Evolutionary conservation across 2,797 vertebrate species (phyloP).

Genomic region (Coracias cyanogaster): DNA sequence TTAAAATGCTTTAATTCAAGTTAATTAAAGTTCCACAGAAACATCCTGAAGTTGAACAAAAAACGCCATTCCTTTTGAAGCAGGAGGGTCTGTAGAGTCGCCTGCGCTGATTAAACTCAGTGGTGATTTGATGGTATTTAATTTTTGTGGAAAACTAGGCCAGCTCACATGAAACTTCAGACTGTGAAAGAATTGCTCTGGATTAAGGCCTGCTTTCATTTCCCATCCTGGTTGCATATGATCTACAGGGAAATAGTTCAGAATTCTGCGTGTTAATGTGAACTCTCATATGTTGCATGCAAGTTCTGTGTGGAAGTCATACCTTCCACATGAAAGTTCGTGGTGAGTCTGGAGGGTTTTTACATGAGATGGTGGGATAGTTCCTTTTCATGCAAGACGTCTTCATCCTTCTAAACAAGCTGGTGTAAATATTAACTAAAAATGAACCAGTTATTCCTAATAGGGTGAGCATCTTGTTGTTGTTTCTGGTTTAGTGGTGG

Average conservation of each 20-base stretch:
- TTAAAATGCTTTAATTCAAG: not conserved
- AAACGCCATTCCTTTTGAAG: not conserved
- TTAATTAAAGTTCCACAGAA: not conserved
- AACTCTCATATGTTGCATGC: not conserved
- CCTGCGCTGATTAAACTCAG: not conserved
- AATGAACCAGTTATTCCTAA: not conserved
- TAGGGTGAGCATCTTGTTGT: not conserved
- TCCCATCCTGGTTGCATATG: not conserved
- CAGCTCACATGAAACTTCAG: not conserved
- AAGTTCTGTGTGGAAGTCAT: not conserved
- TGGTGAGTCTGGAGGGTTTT: not conserved
- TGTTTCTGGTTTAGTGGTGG: not conserved
- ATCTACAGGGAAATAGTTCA: not conserved
- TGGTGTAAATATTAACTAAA: not conserved
- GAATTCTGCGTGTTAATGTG: not conserved
- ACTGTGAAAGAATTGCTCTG: not conserved
- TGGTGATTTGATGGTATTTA: not conserved
- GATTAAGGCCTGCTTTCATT: not conserved
- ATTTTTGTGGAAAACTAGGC: not conserved
- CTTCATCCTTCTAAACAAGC: not conserved
- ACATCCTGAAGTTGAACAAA: not conserved
- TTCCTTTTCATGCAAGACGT: not conserved
- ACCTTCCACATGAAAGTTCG: not conserved
- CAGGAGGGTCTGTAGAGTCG: not conserved
- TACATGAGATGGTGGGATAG: not conserved